A percentile compares a stretch with the other conserved stretches of the same genome.
phyloP scores from a whole-genome alignment of 2,113 vertebrate genomes.

The Salvator merianae region DNA sequence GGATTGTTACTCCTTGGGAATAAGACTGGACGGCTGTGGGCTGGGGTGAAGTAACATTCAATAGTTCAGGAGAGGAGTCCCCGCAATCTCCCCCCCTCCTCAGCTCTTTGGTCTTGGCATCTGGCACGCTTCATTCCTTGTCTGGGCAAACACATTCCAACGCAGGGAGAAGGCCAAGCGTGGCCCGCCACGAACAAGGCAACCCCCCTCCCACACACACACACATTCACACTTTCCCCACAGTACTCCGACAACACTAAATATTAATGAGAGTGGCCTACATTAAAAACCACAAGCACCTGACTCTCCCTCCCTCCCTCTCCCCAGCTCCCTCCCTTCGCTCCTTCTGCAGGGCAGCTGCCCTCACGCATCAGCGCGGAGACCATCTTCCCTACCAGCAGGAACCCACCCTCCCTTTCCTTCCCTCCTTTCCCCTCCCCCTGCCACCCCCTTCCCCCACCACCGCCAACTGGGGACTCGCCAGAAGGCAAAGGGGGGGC shows the following conservation, averaged over 20 bases:
- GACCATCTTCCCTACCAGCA: constrained; percentile 35
- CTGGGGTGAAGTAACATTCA: background rate
- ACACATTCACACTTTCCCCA: background rate
- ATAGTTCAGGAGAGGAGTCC: too few species aligned
- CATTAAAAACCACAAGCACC: constrained; percentile 45
- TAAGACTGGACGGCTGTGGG: background rate
- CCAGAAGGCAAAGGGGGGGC: constrained; percentile 16
- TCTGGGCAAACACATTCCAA: constrained; percentile 11
- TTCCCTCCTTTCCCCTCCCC: background rate
- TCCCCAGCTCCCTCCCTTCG: background rate
- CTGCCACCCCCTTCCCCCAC: background rate
- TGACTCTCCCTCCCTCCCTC: constrained; percentile 39
- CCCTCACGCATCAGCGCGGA: constrained; percentile 51
- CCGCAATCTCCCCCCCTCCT: background rate
- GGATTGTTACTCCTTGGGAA: background rate
- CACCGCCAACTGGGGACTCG: background rate
- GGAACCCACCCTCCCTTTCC: background rate
- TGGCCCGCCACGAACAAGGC: background rate
- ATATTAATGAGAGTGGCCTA: constrained; percentile 61
- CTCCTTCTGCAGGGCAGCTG: constrained; percentile 56
- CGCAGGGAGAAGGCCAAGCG: background rate
- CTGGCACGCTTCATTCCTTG: background rate
- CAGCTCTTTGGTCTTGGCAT: background rate
- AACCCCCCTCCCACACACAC: background rate
- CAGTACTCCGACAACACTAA: constrained; percentile 43